Base-by-base conservation (phyloP, 2,113 vertebrate species). In the Sylvilagus bachmani region DNA sequence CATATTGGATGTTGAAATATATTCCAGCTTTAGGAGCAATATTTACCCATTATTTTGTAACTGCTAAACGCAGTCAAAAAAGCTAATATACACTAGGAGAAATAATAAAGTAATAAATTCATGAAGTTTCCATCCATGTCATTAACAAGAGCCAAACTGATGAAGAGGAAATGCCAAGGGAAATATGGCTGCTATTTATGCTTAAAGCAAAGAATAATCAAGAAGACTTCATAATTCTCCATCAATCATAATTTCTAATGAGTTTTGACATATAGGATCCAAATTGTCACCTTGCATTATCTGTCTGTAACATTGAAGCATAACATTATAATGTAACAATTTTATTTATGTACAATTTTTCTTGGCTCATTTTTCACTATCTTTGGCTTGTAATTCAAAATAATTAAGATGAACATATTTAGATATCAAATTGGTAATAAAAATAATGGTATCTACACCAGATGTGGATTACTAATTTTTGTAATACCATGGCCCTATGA, bases 201-300 rank as follows among this genome's bases (percentile, higher is more conserved):
- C 93, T 96, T 51, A 82, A 58, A 85, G 75, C 44, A 90, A 90
- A 66, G 25, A 92, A 44, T n/a, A 66, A 29, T 80, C 31, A 88
- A 86, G 36, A 79, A 38, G 78, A 21, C 44, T 25, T 66, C 89
- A 22, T 75, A 86, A 95, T 92, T 64, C 51, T 44, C 61, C 80
- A 92, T 93, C 90, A 84, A 93, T 24, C 74, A 80, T 51, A 86
- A 79, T 64, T 90, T 86, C 25, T 77, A 93, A 93, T 58, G 69
- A 33, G 16, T 93, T 95, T 94, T 86, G 22, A 97, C 96, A 78
- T 94, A 95, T 17, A 92, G 44, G 4, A 75, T 82, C 55, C 58
- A 92, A 71, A 29, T n/a, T 93, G 44, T n/a, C 31, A 78, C 95
- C 85, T 17, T 96, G 80, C 4, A 90, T 80, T 81, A 55, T 67